These are phyloP conservation scores for Cremastinae sp. DNA, from an alignment of 2,888 invertebrate species.

Conservation along the genomic window DNA sequence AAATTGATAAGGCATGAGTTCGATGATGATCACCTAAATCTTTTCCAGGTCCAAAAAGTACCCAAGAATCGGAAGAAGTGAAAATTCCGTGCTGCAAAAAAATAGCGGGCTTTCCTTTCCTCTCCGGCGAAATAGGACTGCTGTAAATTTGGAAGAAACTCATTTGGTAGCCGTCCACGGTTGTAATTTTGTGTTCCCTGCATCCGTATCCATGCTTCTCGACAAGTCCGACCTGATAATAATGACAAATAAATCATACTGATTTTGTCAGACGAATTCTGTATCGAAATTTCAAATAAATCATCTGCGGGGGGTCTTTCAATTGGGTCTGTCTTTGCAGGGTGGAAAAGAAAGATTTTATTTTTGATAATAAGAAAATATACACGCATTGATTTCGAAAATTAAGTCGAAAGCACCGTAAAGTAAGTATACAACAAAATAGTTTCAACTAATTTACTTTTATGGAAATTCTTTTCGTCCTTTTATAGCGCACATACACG, in stretches of 20 bases:
- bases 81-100: constrained; percentile 71
- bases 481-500: too few relatives aligned
- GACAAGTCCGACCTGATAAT: constrained; percentile 67
- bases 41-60: constrained; percentile 70
- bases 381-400: background rate
- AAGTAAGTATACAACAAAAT: too few relatives aligned
- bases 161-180: constrained; percentile 73
- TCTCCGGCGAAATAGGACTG: constrained; percentile 65
- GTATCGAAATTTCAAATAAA: too few relatives aligned
- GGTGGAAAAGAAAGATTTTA: background rate
- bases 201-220: constrained; percentile 68
- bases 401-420: too few relatives aligned
- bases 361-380: constrained; percentile 4
- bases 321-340: background rate
- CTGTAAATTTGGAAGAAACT: constrained; percentile 71
- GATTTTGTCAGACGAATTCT: too few relatives aligned
- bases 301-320: background rate
- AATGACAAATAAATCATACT: background rate
- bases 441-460: too few relatives aligned
- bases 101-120: constrained; percentile 66
- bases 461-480: too few relatives aligned
- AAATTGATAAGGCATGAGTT: too few relatives aligned
- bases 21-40: constrained; percentile 71
- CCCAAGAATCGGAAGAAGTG: constrained; percentile 73
- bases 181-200: constrained; percentile 71